Conservation (phyloP, 2,113 vertebrate genomes). For the Scatophagus argus region DNA sequence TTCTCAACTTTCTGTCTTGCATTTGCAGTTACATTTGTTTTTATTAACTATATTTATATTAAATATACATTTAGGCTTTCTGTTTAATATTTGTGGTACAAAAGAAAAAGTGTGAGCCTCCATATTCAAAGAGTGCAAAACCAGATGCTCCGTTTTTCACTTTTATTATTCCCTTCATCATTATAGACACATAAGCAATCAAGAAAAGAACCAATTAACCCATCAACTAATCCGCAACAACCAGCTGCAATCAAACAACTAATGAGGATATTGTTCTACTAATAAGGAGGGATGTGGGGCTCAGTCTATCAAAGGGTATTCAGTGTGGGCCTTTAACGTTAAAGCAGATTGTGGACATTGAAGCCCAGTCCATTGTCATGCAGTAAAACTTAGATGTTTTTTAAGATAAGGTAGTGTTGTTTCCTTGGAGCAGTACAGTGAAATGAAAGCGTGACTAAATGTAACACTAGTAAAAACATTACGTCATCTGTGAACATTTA, state of each 20-base stretch:
- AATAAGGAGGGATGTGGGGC: neutral
- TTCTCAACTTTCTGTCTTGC: neutral
- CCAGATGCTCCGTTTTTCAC: neutral
- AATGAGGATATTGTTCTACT: constrained; percentile 9
- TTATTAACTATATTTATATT: neutral
- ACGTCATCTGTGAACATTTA: too few species aligned
- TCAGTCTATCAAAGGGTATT: neutral
- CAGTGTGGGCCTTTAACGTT: neutral
- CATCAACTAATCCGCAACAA: neutral
- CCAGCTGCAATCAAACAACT: constrained; percentile 22
- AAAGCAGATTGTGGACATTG: neutral
- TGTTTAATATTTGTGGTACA: neutral
- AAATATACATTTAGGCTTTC: neutral
- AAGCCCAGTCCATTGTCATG: too few species aligned
- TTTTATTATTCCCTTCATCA: neutral
- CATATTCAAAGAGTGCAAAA: neutral
- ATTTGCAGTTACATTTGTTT: neutral
- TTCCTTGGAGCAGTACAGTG: too few species aligned
- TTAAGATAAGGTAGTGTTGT: neutral
- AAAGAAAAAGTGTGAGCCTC: neutral
- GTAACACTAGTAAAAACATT: too few species aligned
- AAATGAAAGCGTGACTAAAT: too few species aligned
- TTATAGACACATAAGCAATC: constrained; percentile 3
- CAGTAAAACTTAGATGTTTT: neutral
- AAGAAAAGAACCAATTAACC: constrained; percentile 6